Evolutionary conservation across 92 coral and sea anemone genomes (phyloP).

Genomic region (Anthopleura xanthogrammica): DNA sequence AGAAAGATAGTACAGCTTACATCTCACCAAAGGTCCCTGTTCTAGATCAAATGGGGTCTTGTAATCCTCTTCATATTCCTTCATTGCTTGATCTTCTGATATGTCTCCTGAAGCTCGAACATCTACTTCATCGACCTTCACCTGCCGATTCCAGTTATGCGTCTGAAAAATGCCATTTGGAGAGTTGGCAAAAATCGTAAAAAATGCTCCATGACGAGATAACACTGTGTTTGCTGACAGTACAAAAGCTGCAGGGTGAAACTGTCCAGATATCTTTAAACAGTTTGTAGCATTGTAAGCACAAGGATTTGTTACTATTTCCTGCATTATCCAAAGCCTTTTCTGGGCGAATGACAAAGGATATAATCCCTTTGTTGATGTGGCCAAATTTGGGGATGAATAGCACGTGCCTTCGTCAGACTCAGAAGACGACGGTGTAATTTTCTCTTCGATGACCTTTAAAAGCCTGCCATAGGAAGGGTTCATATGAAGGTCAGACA

Average conservation of each 20-base stretch:
- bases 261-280: slow-evolving; percentile 1
- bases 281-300: slow-evolving; percentile 8
- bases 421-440: not conserved
- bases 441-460: not conserved
- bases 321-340: slow-evolving; percentile 9
- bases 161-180: slow-evolving; percentile 10
- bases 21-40: slow-evolving; percentile 7
- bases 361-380: not conserved
- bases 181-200: not conserved
- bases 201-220: slow-evolving; percentile 11
- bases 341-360: slow-evolving; percentile 5
- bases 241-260: slow-evolving; percentile 4
- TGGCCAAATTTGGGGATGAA: not conserved
- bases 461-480: not conserved
- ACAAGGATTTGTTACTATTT: slow-evolving; percentile 1
- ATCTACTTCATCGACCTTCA: not conserved
- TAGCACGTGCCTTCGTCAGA: not conserved
- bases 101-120: not conserved
- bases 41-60: not conserved
- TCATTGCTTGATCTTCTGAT: not conserved
- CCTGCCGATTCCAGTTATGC: not conserved
- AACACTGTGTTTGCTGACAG: not conserved
- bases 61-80: not conserved
- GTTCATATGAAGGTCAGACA: not conserved
- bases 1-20: not conserved